Conservation (phyloP, 2,113 vertebrate genomes). For the Tragelaphus strepsiceros region DNA sequence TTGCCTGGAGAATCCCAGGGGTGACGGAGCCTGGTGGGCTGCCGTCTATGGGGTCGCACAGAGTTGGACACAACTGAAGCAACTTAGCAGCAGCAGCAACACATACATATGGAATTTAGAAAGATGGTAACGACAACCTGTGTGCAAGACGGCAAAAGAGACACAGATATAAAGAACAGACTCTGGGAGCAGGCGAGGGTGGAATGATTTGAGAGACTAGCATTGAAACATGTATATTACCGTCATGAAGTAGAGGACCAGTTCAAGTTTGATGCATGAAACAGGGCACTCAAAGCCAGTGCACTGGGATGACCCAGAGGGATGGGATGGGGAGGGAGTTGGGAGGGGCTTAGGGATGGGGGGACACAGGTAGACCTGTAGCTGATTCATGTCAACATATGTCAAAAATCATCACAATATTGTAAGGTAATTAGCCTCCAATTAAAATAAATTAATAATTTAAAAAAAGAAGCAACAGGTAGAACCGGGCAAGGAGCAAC, state of each 20-base stretch:
- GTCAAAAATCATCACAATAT: neutral
- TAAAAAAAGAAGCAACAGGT: neutral
- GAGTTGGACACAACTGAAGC: rapidly evolving
- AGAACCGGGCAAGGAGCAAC: neutral
- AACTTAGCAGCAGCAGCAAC: neutral
- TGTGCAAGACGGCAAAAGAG: neutral
- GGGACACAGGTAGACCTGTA: neutral
- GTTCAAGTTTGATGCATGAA: neutral
- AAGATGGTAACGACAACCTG: neutral
- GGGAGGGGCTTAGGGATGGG: neutral
- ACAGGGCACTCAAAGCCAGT: neutral
- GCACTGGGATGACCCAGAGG: neutral
- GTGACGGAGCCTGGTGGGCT: no score
- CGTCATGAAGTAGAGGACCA: neutral
- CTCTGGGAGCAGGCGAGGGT: neutral
- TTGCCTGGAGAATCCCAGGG: no score
- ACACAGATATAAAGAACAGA: neutral
- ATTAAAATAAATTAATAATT: neutral
- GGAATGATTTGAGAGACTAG: neutral
- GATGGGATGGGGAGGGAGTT: neutral
- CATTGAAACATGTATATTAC: neutral
- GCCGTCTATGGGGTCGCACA: no score
- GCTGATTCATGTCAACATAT: neutral
- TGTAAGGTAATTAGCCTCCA: neutral
- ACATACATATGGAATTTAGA: neutral